Conservation (phyloP, 2,888 invertebrate genomes). For the Drosophila cracens region DNA sequence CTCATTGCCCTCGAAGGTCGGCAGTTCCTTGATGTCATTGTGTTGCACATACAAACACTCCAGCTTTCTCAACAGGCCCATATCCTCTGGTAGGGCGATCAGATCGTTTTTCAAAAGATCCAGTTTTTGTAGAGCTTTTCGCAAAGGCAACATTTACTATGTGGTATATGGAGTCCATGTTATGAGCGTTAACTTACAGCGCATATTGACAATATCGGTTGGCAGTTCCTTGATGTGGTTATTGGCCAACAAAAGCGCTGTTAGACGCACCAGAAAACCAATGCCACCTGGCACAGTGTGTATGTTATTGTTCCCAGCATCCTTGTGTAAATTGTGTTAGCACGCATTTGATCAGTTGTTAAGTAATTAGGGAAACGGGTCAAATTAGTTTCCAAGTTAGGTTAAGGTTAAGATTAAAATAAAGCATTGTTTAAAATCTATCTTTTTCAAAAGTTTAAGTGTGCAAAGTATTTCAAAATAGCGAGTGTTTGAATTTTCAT, state of each 20-base stretch:
- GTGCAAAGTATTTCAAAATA: background rate
- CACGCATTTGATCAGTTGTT: slow-evolving; percentile 41
- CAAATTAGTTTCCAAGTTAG: slow-evolving; percentile 10
- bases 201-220: slow-evolving; percentile 92
- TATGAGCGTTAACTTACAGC: slow-evolving; percentile 87
- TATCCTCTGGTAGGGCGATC: slow-evolving; percentile 87
- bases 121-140: slow-evolving; percentile 87
- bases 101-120: slow-evolving; percentile 91
- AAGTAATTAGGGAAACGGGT: background rate
- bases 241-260: slow-evolving; percentile 90
- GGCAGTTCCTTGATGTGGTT: slow-evolving; percentile 91
- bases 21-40: slow-evolving; percentile 91
- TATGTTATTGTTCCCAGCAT: slow-evolving; percentile 92
- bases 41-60: slow-evolving; percentile 92
- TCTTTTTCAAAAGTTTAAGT: background rate
- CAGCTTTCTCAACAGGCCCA: slow-evolving; percentile 91
- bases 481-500: background rate
- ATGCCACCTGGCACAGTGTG: slow-evolving; percentile 91
- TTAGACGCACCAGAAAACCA: slow-evolving; percentile 92
- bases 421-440: background rate
- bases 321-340: slow-evolving; percentile 86
- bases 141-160: slow-evolving; percentile 15
- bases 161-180: background rate
- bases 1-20: slow-evolving; percentile 91
- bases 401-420: background rate